Base-by-base conservation (phyloP, 2,888 invertebrate species). In the Mantis religiosa region DNA sequence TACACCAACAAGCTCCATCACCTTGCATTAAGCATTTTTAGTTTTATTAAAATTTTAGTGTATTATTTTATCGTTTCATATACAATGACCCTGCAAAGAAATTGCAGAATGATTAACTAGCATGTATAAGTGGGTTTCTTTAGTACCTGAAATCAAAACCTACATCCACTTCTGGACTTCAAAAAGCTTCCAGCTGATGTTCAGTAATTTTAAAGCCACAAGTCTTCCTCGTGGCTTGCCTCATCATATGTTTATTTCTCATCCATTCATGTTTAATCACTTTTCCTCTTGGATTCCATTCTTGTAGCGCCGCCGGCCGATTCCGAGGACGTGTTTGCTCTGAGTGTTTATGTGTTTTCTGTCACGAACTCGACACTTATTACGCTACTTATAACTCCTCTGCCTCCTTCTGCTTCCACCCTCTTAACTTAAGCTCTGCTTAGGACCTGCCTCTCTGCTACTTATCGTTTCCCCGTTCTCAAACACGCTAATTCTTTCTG, bases 401-500 rank as follows among this genome's bases (percentile, higher is more conserved):
- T 87, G n/a, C 82, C 27, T 87, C 82, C 28, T 25, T 14, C 87
- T 25, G 12, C n/a, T 87, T 82, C 87, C 87, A 27, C 87, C 87
- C 87, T 87, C 87, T 41, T 87, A 82, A 87, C 82, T 25, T 87
- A 81, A 87, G 30, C 54, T 71, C 54, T 71, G 54, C 54, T 71
- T 71, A 71, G 54, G 54, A 71, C 54, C 54, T 87, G 82, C 81
- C 87, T 87, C 54, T 87, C 82, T n/a, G 87, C 87, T 87, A 87
- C 87, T 87, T 87, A 87, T 25, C 34, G 27, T 41, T 71, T 71
- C 54, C 54, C 27, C 54, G 28, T 34, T 84, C 41, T 82, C 87
- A 87, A 82, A 87, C 87, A 87, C 82, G 82, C 81, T 87, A 34
- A 87, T 87, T 87, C 87, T 87, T 87, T 82, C 81, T 87, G 87